Conservation (phyloP, 2,113 vertebrate species). For the Dolichotis patagonum region DNA sequence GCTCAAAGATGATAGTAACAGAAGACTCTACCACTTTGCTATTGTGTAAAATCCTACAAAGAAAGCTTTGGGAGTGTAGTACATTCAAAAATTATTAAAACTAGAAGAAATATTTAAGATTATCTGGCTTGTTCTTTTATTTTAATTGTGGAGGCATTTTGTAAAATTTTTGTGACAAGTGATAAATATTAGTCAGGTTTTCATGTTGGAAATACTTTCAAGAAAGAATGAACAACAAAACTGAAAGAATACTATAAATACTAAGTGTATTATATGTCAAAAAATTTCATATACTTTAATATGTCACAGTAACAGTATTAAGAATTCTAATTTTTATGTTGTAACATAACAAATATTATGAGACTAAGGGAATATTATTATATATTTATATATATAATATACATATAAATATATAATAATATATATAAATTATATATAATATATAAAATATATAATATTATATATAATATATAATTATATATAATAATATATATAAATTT, state of each 20-base stretch:
- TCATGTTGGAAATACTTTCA: neutral
- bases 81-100: neutral
- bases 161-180: neutral
- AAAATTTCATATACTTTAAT: neutral
- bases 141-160: neutral
- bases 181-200: neutral
- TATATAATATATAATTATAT: too few relatives aligned
- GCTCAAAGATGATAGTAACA: neutral
- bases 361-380: neutral
- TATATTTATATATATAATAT: too few relatives aligned
- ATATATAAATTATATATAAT: too few relatives aligned
- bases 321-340: neutral
- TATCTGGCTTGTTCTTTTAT: neutral
- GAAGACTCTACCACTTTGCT: neutral
- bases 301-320: neutral
- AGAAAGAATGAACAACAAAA: neutral
- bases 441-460: too few relatives aligned
- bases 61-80: rapidly evolving
- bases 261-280: neutral
- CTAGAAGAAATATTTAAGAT: neutral
- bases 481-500: too few relatives aligned
- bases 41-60: neutral
- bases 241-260: neutral
- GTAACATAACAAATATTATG: neutral
- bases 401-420: too few relatives aligned